Evolutionary conservation across 1,140 invertebrate species (phyloP), one percentile per base, ranked within the genome.

Genomic region (Hyles vespertilio): DNA sequence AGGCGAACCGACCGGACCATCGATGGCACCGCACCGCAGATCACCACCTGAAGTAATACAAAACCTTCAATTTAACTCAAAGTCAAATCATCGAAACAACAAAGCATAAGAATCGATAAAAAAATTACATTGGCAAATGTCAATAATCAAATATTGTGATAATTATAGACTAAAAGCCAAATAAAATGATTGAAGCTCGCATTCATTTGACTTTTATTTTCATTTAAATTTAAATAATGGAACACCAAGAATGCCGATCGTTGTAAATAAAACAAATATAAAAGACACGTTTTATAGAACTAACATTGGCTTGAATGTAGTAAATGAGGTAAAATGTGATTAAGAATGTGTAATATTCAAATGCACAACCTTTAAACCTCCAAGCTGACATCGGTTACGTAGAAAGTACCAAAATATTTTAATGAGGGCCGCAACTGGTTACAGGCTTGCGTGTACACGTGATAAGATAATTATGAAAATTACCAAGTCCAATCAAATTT

Each of bases 1-100:
- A 94, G 91, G 81, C 91, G 91, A 79, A 93, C 92, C 82, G 92
- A 92, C 85, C 91, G 91, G 82, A 93, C 91, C 92, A 92, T 92
- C 80, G 92, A 91, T 84, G 92, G 91, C 87, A 92, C 91, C 89
- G 92, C 92, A 89, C 92, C 92, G 91, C 92, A 93, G 90, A 92
- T 93, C 90, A 93, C 92, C 91, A 93, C 92, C 92, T 93, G 87
- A 32, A 75, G 64, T 76, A 36, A 43, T 54, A 52, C 40, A 56
- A 51, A 55, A 47, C 8, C 7, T 43, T 9, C 34, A 57, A 57
- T 60, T 34, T 63, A 61, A 55, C 43, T 12, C n/a, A 63, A 61
- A 55, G 34, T 12, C n/a, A 63, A 22, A 22, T 22, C 22, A 22
- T 22, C 22, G 22, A 22, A 22, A 22, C 22, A 22, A 22, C 22